These are phyloP conservation scores for Bostrychus sinensis DNA, from an alignment of 2,113 vertebrate genomes.

Conservation along the genomic window DNA sequence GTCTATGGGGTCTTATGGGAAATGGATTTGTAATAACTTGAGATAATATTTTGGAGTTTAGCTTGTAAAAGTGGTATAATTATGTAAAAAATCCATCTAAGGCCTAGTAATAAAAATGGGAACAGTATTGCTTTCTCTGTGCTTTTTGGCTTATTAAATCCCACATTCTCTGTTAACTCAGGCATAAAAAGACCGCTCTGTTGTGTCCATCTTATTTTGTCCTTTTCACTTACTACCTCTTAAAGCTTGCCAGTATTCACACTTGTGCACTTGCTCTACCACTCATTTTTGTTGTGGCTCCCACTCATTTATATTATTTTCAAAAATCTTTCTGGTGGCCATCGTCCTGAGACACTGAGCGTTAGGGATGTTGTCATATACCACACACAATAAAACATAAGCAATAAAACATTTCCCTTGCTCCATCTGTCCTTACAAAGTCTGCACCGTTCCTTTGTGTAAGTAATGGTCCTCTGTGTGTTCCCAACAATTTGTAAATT, in stretches of 20 bases:
- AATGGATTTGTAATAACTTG: constrained; percentile 35
- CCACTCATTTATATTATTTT: constrained; percentile 59
- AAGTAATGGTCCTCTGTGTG: constrained; percentile 28
- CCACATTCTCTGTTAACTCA: constrained; percentile 19
- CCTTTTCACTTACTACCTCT: constrained; percentile 28
- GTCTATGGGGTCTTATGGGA: constrained; percentile 26
- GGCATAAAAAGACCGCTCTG: constrained; percentile 19
- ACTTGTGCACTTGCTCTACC: constrained; percentile 1
- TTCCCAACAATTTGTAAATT: constrained; percentile 31
- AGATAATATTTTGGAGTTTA: constrained; percentile 28
- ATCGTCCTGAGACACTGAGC: constrained; percentile 30
- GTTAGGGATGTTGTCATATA: constrained; percentile 42
- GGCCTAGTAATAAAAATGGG: constrained; percentile 30
- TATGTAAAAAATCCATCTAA: constrained; percentile 22
- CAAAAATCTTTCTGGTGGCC: constrained; percentile 25
- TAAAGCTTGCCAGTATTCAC: constrained; percentile 38
- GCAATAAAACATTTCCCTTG: constrained; percentile 15
- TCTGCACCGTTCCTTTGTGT: constrained; percentile 29
- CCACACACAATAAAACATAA: constrained; percentile 35
- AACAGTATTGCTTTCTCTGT: constrained; percentile 28
- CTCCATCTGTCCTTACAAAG: constrained; percentile 9
- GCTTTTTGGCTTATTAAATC: constrained; percentile 27
- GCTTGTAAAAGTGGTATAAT: constrained; percentile 35
- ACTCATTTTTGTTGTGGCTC: constrained; percentile 35
- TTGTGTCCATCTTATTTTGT: constrained; percentile 44